phyloP scores from a whole-genome alignment of 2,797 vertebrate species.

The Peromyscus melanophrys region DNA sequence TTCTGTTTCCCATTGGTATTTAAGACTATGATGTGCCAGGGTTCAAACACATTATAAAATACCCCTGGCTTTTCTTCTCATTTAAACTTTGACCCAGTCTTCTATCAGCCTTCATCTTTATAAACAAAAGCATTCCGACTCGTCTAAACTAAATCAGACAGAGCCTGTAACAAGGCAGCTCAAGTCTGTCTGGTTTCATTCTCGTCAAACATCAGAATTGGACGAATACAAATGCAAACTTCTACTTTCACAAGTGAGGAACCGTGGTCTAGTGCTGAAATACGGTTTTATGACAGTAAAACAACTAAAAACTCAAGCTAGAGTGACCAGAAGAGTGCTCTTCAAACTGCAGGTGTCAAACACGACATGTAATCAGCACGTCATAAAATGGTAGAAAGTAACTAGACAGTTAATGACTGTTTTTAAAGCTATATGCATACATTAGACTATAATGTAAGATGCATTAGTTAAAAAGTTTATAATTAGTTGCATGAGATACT shows the following conservation, averaged over 20 bases:
- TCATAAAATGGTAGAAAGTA: conserved; percentile 54
- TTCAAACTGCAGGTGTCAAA: conserved; percentile 31
- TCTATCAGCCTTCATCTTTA: conserved; percentile 55
- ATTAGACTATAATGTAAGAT: conserved; percentile 16
- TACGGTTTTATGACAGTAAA: background rate
- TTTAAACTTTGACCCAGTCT: conserved; percentile 10
- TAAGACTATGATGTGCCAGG: background rate
- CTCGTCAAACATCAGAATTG: background rate
- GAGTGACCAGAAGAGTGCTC: conserved; percentile 8
- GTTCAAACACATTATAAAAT: conserved; percentile 33
- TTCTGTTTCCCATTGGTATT: conserved; percentile 42
- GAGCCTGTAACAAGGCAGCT: background rate
- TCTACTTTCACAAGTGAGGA: conserved; percentile 66
- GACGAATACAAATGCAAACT: conserved; percentile 45
- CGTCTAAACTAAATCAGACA: conserved; percentile 49
- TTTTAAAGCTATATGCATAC: conserved; percentile 35
- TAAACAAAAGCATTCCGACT: conserved; percentile 30
- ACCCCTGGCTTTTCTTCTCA: conserved; percentile 33
- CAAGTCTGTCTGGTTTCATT: background rate
- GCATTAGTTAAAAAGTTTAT: conserved; percentile 32
- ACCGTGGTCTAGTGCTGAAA: background rate
- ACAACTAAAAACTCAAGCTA: conserved; percentile 43
- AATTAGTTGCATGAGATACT: conserved; percentile 45
- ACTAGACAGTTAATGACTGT: background rate
- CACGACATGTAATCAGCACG: background rate